A percentile compares a stretch with the other conserved stretches of the same genome.
phyloP scores from a whole-genome alignment of 2,888 invertebrate genomes.

The Parascotia fuliginaria region DNA sequence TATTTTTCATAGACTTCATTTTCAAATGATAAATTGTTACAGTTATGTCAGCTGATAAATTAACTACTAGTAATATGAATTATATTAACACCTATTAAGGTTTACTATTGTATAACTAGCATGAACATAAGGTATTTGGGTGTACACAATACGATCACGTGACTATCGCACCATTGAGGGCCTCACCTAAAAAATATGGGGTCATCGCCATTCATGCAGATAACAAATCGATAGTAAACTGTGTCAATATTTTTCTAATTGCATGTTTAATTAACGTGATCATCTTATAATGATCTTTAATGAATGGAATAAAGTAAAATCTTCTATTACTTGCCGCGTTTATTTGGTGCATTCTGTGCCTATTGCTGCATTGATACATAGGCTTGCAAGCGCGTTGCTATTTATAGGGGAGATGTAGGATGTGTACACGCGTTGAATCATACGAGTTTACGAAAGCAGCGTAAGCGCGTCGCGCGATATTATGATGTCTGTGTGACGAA shows the following conservation, averaged over 20 bases:
- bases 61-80: slow-evolving; percentile 7
- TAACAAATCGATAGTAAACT: slow-evolving; percentile 17
- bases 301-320: slow-evolving; percentile 4
- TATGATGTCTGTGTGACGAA: slow-evolving; percentile 65
- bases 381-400: slow-evolving; percentile 7
- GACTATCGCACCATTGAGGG: slow-evolving; percentile 30
- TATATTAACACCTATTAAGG: slow-evolving; percentile 14
- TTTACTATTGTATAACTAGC: slow-evolving; percentile 19
- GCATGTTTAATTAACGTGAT: slow-evolving; percentile 22
- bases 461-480: slow-evolving; percentile 72
- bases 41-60: slow-evolving; percentile 24
- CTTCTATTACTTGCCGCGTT: background rate
- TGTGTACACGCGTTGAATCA: slow-evolving; percentile 17
- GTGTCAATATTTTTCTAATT: slow-evolving; percentile 14
- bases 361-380: slow-evolving; percentile 14
- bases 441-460: slow-evolving; percentile 44
- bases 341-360: slow-evolving; percentile 14
- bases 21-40: background rate
- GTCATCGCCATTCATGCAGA: slow-evolving; percentile 31
- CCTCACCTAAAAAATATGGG: slow-evolving; percentile 28
- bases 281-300: slow-evolving; percentile 28
- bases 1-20: background rate
- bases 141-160: slow-evolving; percentile 28
- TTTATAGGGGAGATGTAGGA: slow-evolving; percentile 24
- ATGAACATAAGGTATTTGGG: slow-evolving; percentile 15